A percentile compares a stretch with the other conserved stretches of the same genome.
These are phyloP conservation scores for Agrotis clavis DNA, from an alignment of 2,888 invertebrate genomes.

Conservation along the genomic window DNA sequence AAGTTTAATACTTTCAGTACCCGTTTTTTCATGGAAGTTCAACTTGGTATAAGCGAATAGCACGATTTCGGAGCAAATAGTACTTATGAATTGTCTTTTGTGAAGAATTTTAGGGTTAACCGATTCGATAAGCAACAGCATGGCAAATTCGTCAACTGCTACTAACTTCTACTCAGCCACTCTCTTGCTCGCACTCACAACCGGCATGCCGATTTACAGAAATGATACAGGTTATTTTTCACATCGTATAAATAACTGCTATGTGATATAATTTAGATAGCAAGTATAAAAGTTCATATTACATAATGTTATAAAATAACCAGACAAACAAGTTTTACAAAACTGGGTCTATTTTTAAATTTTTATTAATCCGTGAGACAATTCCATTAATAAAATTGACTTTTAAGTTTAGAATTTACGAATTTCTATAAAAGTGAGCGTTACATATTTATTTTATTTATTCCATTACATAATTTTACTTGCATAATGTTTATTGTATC, in stretches of 20 bases:
- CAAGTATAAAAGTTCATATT: neutral
- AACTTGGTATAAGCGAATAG: neutral
- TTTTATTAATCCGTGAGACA: neutral
- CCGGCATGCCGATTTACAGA: too few relatives aligned
- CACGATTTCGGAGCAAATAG: neutral
- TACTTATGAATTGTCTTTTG: neutral
- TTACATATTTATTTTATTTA: too few relatives aligned
- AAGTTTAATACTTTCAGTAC: neutral
- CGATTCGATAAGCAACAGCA: too few relatives aligned
- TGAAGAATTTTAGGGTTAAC: neutral
- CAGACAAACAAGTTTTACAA: conserved; percentile 23
- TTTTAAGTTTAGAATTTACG: neutral
- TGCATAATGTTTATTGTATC: neutral
- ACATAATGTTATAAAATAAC: conserved; percentile 17
- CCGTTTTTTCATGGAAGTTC: neutral
- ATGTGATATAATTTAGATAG: neutral
- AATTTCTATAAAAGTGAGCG: neutral
- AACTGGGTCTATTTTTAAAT: neutral
- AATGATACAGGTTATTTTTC: too few relatives aligned
- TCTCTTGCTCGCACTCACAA: neutral
- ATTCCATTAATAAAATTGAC: neutral
- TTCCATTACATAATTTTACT: neutral
- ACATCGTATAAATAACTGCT: neutral
- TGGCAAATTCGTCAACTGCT: neutral
- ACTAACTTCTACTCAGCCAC: neutral